Base-by-base conservation (phyloP, 1,140 invertebrate species). In the Medauroidea extradentata region DNA sequence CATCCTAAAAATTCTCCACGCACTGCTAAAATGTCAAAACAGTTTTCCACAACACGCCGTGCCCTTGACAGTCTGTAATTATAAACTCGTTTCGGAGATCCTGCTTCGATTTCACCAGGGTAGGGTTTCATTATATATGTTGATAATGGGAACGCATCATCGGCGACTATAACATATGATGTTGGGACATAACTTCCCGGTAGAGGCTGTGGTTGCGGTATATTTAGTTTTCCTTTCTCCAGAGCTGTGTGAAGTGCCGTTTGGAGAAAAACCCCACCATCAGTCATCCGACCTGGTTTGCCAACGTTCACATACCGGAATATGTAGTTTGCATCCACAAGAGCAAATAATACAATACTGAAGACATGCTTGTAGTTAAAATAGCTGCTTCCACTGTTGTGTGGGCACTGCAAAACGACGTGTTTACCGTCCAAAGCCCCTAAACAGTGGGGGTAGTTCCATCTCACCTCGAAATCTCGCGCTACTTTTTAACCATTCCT, bases 61-160 rank as follows among this genome's bases (percentile, higher is more conserved):
- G n/a, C n/a, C n/a, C n/a, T n/a, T n/a, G n/a, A n/a, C n/a, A n/a
- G n/a, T n/a, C n/a, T n/a, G n/a, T n/a, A n/a, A n/a, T n/a, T n/a
- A n/a, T n/a, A n/a, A n/a, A n/a, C n/a, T n/a, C n/a, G n/a, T n/a
- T n/a, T n/a, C n/a, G n/a, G n/a, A n/a, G n/a, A n/a, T n/a, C n/a
- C n/a, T n/a, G n/a, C n/a, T n/a, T n/a, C n/a, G n/a, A n/a, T n/a
- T n/a, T n/a, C n/a, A n/a, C n/a, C n/a, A n/a, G n/a, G n/a, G n/a
- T n/a, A n/a, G n/a, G n/a, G n/a, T n/a, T n/a, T n/a, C n/a, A n/a
- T n/a, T n/a, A n/a, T n/a, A n/a, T n/a, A n/a, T 34, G 11, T 34
- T 7, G 29, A 34, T 38, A 81, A 43, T 27, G 75, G 64, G 68
- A 82, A 83, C 39, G 78, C 78, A 56, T 78, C 75, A 67, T 82